A percentile compares a stretch with the other conserved stretches of the same genome.
Evolutionary conservation across 64 coral and sea anemone species (phyloP).

Genomic region (Montipora sp.): DNA sequence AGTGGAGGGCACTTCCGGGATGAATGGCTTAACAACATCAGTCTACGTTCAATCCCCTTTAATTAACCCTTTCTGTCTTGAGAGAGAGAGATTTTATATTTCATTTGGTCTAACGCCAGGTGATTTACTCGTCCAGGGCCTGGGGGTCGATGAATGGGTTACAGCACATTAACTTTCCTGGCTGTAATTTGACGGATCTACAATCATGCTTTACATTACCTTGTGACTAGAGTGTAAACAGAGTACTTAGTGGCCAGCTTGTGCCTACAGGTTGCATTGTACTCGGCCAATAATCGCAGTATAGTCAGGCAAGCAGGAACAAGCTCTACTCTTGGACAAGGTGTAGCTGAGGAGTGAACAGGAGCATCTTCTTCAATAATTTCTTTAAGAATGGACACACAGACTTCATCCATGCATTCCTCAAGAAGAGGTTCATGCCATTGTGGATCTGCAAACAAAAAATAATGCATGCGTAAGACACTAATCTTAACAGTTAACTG

Average conservation of each 20-base stretch:
- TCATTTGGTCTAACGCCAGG: too few relatives aligned
- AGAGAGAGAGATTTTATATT: too few relatives aligned
- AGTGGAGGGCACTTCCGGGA: too few relatives aligned
- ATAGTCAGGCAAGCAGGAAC: constrained; percentile 83
- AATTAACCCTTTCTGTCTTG: too few relatives aligned
- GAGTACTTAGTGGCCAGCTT: constrained; percentile 63
- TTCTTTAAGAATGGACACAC: constrained; percentile 74
- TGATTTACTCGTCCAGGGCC: too few relatives aligned
- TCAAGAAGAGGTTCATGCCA: constrained; percentile 80
- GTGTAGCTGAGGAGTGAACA: constrained; percentile 48
- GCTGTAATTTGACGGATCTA: too few relatives aligned
- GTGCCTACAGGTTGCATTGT: constrained; percentile 74
- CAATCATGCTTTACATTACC: neutral
- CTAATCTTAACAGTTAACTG: too few relatives aligned
- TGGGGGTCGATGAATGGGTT: too few relatives aligned
- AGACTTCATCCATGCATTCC: constrained; percentile 70
- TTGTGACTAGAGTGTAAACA: constrained; percentile 61
- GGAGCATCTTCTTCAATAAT: constrained; percentile 53
- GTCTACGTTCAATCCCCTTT: too few relatives aligned
- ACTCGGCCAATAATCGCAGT: constrained; percentile 74
- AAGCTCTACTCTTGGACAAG: constrained; percentile 66
- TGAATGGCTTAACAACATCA: too few relatives aligned
- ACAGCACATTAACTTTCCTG: too few relatives aligned
- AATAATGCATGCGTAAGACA: neutral
- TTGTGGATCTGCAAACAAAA: constrained; percentile 66